A percentile compares a stretch with the other conserved stretches of the same genome.
Conservation (phyloP, 1,140 invertebrate genomes). For the Trichonephila clavipes region DNA sequence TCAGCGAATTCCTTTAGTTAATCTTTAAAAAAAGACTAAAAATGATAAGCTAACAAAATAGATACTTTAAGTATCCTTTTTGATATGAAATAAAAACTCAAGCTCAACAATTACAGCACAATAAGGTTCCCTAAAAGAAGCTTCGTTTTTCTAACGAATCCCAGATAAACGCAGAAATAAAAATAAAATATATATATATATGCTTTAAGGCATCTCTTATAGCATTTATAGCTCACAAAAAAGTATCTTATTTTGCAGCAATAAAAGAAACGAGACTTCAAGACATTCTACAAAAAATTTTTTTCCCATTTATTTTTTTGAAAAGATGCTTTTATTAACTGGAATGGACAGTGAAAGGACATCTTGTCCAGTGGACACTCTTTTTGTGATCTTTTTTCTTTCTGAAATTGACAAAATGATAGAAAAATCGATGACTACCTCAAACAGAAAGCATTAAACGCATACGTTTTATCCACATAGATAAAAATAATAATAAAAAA, state of each 20-base stretch:
- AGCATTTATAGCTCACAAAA: constrained; percentile 1
- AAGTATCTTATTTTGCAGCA: constrained; percentile 1
- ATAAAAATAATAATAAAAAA: neutral
- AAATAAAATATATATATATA: neutral
- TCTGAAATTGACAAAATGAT: constrained; percentile 11
- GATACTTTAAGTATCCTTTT: too few species aligned
- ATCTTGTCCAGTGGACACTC: constrained; percentile 36
- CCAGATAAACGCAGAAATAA: neutral
- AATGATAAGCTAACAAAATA: too few species aligned
- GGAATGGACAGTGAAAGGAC: neutral
- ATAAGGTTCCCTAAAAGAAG: neutral
- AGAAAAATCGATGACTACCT: constrained; percentile 30
- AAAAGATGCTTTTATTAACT: neutral
- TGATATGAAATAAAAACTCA: neutral
- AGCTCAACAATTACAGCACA: neutral
- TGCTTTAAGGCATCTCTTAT: neutral
- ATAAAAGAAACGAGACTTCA: constrained; percentile 18
- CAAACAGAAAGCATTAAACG: constrained; percentile 19
- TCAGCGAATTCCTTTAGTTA: too few species aligned
- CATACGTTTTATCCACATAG: neutral
- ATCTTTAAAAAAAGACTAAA: too few species aligned
- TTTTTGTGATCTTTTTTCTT: neutral
- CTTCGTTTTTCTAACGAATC: neutral
- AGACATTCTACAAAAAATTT: neutral
- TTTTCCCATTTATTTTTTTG: neutral